Evolutionary conservation across 2,888 invertebrate genomes (phyloP).

Genomic region (Trissonchulus latispiculum): DNA sequence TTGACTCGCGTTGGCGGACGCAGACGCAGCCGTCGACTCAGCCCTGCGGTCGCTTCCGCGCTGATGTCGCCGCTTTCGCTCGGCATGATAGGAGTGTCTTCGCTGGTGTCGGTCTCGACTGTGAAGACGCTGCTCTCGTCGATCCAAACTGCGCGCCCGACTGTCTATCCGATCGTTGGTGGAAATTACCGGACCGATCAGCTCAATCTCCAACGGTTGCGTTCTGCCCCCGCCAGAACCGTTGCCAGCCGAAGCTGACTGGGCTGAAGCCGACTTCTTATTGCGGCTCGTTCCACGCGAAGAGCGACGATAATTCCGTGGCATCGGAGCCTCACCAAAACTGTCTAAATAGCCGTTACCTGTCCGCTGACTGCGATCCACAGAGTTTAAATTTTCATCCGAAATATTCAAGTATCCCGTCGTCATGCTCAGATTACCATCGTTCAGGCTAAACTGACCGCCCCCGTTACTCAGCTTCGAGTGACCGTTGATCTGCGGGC

Average conservation of each 20-base stretch:
- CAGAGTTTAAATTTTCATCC: neutral
- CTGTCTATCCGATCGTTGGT: neutral
- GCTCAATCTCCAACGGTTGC: neutral
- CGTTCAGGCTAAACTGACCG: too few relatives aligned
- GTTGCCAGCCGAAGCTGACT: too few relatives aligned
- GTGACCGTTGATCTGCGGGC: neutral
- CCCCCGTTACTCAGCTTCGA: neutral
- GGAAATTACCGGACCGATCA: neutral
- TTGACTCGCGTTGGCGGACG: neutral
- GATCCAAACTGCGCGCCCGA: neutral
- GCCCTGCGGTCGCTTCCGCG: too few relatives aligned
- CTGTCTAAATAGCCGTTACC: too few relatives aligned
- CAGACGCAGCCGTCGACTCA: too few relatives aligned
- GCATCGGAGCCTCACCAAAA: neutral
- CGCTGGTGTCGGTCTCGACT: neutral
- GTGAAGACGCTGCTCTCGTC: neutral
- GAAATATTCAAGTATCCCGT: slow-evolving; percentile 16
- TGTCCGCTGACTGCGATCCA: too few relatives aligned
- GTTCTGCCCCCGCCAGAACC: too few relatives aligned
- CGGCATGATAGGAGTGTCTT: neutral
- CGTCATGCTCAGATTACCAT: neutral
- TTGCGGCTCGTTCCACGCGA: neutral
- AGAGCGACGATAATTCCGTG: neutral
- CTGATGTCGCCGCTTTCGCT: neutral
- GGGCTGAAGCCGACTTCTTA: neutral